These are phyloP conservation scores for Rhopalosiphum maidis DNA, from an alignment of 1,140 invertebrate species.

Conservation along the genomic window DNA sequence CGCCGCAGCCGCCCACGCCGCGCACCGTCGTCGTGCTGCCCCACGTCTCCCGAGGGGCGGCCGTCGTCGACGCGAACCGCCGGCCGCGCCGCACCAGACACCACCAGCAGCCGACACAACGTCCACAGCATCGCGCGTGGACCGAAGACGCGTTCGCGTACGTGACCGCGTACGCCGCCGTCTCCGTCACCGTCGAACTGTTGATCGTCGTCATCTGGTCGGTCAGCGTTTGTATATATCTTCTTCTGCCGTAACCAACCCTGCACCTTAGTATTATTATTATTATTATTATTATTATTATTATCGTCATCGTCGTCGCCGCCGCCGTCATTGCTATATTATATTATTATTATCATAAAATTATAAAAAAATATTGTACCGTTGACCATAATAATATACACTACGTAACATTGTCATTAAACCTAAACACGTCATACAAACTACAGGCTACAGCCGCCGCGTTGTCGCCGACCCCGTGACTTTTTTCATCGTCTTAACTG, in stretches of 20 bases:
- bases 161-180: conserved; percentile 47
- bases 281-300: background rate
- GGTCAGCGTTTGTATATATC: conserved; percentile 60
- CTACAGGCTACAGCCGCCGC: background rate
- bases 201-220: conserved; percentile 61
- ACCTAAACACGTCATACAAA: background rate
- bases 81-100: background rate
- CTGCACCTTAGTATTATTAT: conserved; percentile 35
- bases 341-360: background rate
- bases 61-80: background rate
- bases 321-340: background rate
- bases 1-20: background rate
- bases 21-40: conserved; percentile 55
- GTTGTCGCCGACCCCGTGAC: background rate
- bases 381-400: background rate
- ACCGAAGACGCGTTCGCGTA: conserved; percentile 37
- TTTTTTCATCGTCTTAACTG: background rate
- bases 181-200: conserved; percentile 61
- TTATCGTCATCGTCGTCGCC: background rate
- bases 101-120: background rate
- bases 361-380: background rate
- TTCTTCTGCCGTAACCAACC: conserved; percentile 59
- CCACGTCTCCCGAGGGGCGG: conserved; percentile 13
- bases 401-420: background rate
- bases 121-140: background rate